Evolutionary conservation across 2,888 invertebrate species (phyloP).

Genomic region (Metallyticus violacea): DNA sequence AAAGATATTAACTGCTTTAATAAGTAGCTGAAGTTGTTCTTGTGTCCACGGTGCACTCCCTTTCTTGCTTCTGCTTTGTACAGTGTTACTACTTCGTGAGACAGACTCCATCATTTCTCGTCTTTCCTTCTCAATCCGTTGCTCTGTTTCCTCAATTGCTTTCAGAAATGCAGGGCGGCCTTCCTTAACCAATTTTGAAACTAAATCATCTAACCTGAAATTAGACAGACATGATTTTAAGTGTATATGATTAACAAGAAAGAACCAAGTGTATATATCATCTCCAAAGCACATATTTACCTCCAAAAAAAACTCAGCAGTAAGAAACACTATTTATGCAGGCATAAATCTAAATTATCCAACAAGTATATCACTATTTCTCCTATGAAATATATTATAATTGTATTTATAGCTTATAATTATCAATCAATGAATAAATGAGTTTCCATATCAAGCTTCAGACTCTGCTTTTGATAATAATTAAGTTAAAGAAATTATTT

Average conservation of each 20-base stretch:
- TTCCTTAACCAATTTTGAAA: conserved; percentile 45
- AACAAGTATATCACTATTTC: no score
- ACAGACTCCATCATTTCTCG: conserved; percentile 47
- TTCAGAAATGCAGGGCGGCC: conserved; percentile 65
- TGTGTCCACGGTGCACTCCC: conserved; percentile 71
- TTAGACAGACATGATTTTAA: neutral
- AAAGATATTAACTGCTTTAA: conserved; percentile 96
- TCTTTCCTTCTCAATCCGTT: conserved; percentile 74
- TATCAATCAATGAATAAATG: no score
- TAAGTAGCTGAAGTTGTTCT: conserved; percentile 83
- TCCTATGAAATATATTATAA: no score
- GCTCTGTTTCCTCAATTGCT: conserved; percentile 68
- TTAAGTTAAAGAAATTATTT: no score
- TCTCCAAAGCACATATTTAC: no score
- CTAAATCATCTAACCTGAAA: conserved; percentile 41
- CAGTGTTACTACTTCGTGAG: neutral
- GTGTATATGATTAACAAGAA: neutral
- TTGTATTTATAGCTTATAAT: no score
- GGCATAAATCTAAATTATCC: no score
- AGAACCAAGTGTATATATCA: no score
- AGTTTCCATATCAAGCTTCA: no score
- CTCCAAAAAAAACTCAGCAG: no score
- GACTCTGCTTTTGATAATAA: no score
- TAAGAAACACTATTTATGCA: no score
- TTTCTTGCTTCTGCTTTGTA: conserved; percentile 31